These are phyloP conservation scores for Martes flavigula DNA, from an alignment of 2,797 vertebrate species.

Conservation along the genomic window DNA sequence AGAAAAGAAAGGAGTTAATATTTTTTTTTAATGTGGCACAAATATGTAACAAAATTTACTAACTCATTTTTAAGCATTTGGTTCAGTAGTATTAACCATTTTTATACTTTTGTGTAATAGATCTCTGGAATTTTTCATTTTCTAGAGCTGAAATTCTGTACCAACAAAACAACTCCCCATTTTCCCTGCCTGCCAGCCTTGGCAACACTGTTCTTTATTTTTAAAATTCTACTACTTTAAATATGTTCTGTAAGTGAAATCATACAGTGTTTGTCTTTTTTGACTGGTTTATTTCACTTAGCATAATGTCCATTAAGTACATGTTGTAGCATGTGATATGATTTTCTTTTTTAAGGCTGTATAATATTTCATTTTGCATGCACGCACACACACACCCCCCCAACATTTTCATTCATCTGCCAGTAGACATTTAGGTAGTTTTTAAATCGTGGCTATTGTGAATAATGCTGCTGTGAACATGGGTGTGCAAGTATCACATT, in stretches of 20 bases:
- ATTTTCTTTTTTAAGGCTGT: background rate
- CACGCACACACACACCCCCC: too few species aligned
- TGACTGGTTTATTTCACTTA: conserved; percentile 11
- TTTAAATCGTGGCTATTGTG: background rate
- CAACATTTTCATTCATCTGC: background rate
- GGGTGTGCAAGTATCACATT: background rate
- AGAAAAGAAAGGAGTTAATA: background rate
- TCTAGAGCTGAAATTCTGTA: background rate
- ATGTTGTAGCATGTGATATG: background rate
- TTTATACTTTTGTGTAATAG: background rate
- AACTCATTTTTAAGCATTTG: conserved; percentile 3
- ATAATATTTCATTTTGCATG: background rate
- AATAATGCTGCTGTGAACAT: background rate
- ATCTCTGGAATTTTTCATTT: background rate
- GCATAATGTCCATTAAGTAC: background rate
- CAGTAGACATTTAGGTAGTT: background rate
- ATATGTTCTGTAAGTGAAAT: background rate
- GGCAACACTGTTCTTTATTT: background rate
- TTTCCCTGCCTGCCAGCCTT: background rate
- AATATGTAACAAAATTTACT: background rate
- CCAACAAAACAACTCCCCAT: background rate
- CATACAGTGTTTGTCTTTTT: background rate
- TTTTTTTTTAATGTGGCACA: background rate
- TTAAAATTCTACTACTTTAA: background rate
- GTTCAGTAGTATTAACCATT: background rate